These are phyloP conservation scores for Xylocopa sonorina DNA, from an alignment of 1,140 invertebrate species.

Conservation along the genomic window DNA sequence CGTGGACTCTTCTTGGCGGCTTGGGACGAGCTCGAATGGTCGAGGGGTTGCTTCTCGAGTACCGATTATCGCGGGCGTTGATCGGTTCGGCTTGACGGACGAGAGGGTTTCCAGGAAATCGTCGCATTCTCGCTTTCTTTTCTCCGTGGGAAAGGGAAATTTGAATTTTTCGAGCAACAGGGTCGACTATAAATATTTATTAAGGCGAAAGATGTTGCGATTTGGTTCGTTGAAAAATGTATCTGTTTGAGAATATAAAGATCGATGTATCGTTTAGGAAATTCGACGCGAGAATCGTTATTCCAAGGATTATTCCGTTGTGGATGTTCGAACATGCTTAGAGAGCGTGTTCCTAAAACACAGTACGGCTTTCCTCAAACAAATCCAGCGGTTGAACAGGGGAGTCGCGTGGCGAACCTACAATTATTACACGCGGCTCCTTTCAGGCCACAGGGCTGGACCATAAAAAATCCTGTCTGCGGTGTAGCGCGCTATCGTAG, in stretches of 20 bases:
- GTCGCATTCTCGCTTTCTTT: no score
- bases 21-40: background rate
- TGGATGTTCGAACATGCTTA: no score
- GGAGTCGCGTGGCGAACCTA: conserved; percentile 36
- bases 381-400: background rate
- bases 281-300: no score
- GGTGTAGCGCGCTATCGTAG: conserved; percentile 23
- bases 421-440: conserved; percentile 51
- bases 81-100: background rate
- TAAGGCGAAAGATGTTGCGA: no score
- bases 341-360: background rate
- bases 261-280: no score
- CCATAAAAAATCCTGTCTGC: conserved; percentile 48
- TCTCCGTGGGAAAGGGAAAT: no score
- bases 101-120: background rate
- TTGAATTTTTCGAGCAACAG: no score
- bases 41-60: background rate
- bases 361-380: background rate
- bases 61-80: conserved; percentile 1
- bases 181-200: no score
- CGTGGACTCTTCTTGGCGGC: background rate
- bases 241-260: no score
- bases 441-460: conserved; percentile 10
- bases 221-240: no score
- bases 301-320: no score